Evolutionary conservation across 2,113 vertebrate species (phyloP).

Genomic region (Eleginops maclovinus): DNA sequence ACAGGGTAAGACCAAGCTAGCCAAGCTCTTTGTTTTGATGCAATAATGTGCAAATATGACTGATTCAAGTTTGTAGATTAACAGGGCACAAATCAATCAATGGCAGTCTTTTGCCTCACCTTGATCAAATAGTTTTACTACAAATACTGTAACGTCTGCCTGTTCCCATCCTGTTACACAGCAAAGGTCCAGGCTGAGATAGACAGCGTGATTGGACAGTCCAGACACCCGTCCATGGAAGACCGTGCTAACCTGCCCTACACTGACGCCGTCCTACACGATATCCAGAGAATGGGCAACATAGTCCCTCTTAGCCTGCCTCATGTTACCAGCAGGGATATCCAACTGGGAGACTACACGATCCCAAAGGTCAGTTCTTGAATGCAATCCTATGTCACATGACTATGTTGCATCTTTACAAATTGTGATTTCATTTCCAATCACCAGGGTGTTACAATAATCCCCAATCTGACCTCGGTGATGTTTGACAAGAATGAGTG

Average conservation of each 20-base stretch:
- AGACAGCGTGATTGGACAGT: constrained; percentile 71
- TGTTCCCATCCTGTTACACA: constrained; percentile 1
- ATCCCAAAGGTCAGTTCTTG: constrained; percentile 49
- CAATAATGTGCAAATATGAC: constrained; percentile 30
- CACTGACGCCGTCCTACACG: constrained; percentile 87
- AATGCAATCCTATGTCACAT: not conserved
- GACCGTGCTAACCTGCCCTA: constrained; percentile 84
- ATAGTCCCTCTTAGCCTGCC: constrained; percentile 79
- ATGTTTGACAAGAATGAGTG: constrained; percentile 76
- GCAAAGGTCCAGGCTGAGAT: constrained; percentile 82
- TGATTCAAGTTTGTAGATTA: not conserved
- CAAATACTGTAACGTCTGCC: not conserved
- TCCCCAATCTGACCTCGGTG: constrained; percentile 79
- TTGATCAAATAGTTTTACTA: not conserved
- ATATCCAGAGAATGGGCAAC: constrained; percentile 84
- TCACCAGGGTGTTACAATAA: constrained; percentile 73
- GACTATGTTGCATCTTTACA: not conserved
- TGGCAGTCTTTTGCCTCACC: not conserved
- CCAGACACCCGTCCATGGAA: constrained; percentile 66
- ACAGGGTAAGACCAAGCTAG: constrained; percentile 82
- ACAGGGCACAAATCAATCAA: too few species aligned
- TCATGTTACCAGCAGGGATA: constrained; percentile 72
- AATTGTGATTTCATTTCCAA: constrained; percentile 39
- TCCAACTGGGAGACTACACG: constrained; percentile 46
- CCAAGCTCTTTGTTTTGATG: not conserved